Evolutionary conservation across 1,140 invertebrate species (phyloP).

Genomic region (Penaeus vannamei): DNA sequence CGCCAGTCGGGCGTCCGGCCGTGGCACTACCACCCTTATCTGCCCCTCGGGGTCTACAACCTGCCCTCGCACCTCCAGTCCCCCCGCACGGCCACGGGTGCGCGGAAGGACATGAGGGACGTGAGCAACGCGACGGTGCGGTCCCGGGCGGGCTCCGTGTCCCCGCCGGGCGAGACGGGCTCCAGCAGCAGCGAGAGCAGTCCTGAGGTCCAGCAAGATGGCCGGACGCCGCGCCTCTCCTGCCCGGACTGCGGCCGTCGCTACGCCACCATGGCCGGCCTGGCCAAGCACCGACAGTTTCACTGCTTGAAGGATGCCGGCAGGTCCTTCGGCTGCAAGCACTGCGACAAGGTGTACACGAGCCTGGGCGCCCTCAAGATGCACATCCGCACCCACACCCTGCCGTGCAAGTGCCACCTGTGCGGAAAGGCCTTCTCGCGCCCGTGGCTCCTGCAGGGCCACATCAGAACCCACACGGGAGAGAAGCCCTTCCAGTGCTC

Average conservation of each 20-base stretch:
- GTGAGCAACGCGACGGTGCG: not conserved
- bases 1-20: slow-evolving; percentile 38
- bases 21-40: slow-evolving; percentile 56
- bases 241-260: slow-evolving; percentile 94
- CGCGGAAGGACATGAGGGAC: not conserved
- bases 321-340: slow-evolving; percentile 49
- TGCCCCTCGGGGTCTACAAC: slow-evolving; percentile 51
- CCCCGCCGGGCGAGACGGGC: slow-evolving; percentile 51
- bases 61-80: slow-evolving; percentile 44
- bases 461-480: slow-evolving; percentile 60
- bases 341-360: slow-evolving; percentile 60
- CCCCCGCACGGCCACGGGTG: slow-evolving; percentile 12
- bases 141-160: slow-evolving; percentile 43
- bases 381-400: slow-evolving; percentile 92
- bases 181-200: slow-evolving; percentile 63
- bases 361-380: slow-evolving; percentile 60
- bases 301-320: slow-evolving; percentile 78
- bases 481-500: slow-evolving; percentile 62
- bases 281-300: slow-evolving; percentile 96
- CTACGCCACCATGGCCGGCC: slow-evolving; percentile 94
- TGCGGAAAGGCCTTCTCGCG: slow-evolving; percentile 60
- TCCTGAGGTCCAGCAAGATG: slow-evolving; percentile 48
- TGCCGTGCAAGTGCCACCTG: slow-evolving; percentile 91
- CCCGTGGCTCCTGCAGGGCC: slow-evolving; percentile 58
- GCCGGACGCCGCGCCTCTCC: slow-evolving; percentile 51